Evolutionary conservation across 2,113 vertebrate species (phyloP), one percentile per base, ranked within the genome.

Genomic region (Elaphurus davidianus): DNA sequence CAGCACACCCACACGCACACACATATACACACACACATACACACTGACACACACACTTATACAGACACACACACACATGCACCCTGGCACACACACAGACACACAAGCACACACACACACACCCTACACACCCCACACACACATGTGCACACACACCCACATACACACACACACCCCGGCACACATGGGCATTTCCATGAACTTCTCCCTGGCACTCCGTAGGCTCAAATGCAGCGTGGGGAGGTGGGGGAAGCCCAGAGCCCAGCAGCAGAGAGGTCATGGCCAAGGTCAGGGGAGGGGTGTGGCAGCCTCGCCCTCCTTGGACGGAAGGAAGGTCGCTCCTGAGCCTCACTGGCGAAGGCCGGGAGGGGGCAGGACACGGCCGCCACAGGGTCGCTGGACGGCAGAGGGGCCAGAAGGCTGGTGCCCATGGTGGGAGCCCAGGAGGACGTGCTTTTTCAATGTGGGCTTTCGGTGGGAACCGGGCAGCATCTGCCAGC

Each of bases 351-450:
- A 6, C 50, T n/a, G 30, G 87, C 71, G 17, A 10, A 78, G 45
- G 33, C 43, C 2, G 0, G 0, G 15, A 14, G 6, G 40, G n/a
- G 60, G 23, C 54, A n/a, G 60, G 54, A 71, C 11, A 1, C 1
- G 13, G n/a, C 67, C 11, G 43, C 16, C 17, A 2, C 0, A 1
- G 6, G 12, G 36, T 17, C 43, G 23, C 47, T 11, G 0, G 15
- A 52, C 16, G 82, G 64, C 50, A 52, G n/a, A 83, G 64, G 43
- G 6, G 27, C 64, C 21, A 27, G 57, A 28, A 45, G 25, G 40
- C 60, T 43, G 17, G 59, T 50, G n/a, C n/a, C 25, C 0, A 0
- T 33, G 50, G 52, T 12, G 11, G 33, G 82, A 3, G 21, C 8
- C 36, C 28, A 30, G 25, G 40, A 88, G 21, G n/a, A 9, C 2